These are phyloP conservation scores for Leucoraja erinaceus DNA, from an alignment of 2,113 vertebrate genomes.

Conservation along the genomic window DNA sequence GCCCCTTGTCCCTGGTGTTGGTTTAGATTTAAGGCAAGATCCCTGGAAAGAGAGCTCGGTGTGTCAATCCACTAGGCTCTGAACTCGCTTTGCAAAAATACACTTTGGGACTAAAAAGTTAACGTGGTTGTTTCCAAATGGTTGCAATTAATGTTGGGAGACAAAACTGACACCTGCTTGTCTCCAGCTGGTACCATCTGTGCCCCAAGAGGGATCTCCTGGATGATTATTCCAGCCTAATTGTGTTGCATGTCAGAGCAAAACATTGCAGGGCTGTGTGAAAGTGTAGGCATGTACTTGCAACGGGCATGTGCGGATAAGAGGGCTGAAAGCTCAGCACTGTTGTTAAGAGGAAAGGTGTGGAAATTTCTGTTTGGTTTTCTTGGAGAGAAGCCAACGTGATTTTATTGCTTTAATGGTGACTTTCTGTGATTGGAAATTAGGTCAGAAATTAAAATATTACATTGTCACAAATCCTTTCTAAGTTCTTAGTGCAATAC, in stretches of 20 bases:
- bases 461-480: background rate
- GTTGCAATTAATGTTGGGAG: slow-evolving; percentile 24
- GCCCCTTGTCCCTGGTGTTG: background rate
- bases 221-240: slow-evolving; percentile 12
- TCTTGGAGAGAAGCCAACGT: background rate
- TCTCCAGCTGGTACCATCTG: background rate
- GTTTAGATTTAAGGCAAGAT: background rate
- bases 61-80: background rate
- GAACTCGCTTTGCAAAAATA: background rate
- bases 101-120: background rate
- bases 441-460: background rate
- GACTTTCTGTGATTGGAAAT: background rate
- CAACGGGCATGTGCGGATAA: background rate
- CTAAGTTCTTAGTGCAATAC: background rate
- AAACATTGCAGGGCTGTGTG: background rate
- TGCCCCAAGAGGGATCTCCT: background rate
- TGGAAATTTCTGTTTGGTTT: background rate
- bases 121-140: slow-evolving; percentile 10
- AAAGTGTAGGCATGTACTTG: background rate
- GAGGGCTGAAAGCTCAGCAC: background rate
- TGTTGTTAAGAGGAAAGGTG: background rate
- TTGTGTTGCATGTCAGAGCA: background rate
- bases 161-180: slow-evolving; percentile 3
- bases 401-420: background rate
- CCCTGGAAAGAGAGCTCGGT: background rate